Evolutionary conservation across 2,888 invertebrate genomes (phyloP).

Genomic region (Podotricha telesiphe): DNA sequence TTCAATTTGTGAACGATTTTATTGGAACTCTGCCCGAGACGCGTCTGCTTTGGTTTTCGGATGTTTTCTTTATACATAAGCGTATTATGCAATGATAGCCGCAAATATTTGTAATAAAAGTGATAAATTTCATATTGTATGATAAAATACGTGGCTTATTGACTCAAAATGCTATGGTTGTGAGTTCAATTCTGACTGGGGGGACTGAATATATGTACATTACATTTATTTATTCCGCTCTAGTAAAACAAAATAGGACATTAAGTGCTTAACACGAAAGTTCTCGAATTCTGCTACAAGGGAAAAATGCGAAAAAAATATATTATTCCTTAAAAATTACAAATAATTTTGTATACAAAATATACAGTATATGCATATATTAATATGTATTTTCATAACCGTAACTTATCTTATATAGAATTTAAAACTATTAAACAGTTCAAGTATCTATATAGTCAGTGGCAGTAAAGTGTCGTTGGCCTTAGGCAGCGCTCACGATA

Average conservation of each 20-base stretch:
- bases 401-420: not conserved
- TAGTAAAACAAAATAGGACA: too few relatives aligned
- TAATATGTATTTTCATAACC: not conserved
- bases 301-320: too few relatives aligned
- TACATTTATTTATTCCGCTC: too few relatives aligned
- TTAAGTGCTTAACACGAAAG: too few relatives aligned
- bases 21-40: slow-evolving; percentile 29
- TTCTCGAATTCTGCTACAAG: too few relatives aligned
- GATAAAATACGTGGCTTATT: too few relatives aligned
- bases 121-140: too few relatives aligned
- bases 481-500: not conserved
- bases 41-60: slow-evolving; percentile 18
- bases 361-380: not conserved
- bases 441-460: not conserved
- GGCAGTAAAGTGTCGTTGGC: slow-evolving; percentile 4
- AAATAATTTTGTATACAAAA: too few relatives aligned
- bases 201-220: too few relatives aligned
- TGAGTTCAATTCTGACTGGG: too few relatives aligned
- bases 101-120: not conserved
- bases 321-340: too few relatives aligned
- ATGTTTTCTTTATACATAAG: slow-evolving; percentile 10
- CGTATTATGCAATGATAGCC: slow-evolving; percentile 6
- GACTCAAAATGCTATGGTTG: too few relatives aligned
- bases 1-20: slow-evolving; percentile 32
- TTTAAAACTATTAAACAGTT: not conserved